Conservation (phyloP, 2,113 vertebrate species). For the Reinhardtius hippoglossoides region DNA sequence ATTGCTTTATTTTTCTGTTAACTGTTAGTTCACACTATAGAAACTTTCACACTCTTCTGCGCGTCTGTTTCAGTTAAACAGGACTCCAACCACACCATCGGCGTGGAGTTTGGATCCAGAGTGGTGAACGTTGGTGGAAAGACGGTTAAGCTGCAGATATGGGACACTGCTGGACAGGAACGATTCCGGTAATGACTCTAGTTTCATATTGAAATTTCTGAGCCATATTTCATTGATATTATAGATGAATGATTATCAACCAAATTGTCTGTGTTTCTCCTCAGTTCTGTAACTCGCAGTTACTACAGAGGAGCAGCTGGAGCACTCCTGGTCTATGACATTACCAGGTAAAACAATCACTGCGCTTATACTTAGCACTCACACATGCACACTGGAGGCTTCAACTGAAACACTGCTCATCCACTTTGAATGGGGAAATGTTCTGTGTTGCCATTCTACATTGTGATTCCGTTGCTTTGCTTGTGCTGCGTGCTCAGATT, state of each 20-base stretch:
- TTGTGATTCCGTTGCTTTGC: too few relatives aligned
- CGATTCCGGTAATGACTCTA: conserved; percentile 86
- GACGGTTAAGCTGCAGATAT: conserved; percentile 94
- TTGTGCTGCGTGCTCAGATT: too few relatives aligned
- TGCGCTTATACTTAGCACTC: too few relatives aligned
- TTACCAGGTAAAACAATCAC: conserved; percentile 85
- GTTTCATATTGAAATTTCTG: neutral
- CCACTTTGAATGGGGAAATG: too few relatives aligned
- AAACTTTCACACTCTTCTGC: neutral
- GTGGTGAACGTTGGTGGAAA: conserved; percentile 93
- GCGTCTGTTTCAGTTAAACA: conserved; percentile 86
- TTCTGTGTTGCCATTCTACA: too few relatives aligned
- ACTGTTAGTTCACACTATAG: neutral
- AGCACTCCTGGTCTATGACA: conserved; percentile 92
- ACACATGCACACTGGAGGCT: too few relatives aligned
- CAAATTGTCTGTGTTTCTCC: neutral
- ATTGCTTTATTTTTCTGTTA: neutral
- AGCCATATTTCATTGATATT: neutral
- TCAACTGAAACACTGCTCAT: too few relatives aligned
- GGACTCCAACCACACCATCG: conserved; percentile 95
- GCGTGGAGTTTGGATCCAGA: conserved; percentile 93
- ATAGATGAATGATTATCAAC: conserved; percentile 1
- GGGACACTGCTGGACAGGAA: conserved; percentile 95
- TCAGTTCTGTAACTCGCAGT: conserved; percentile 92
- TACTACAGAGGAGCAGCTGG: conserved; percentile 94